Evolutionary conservation across 2,888 invertebrate genomes (phyloP).

Genomic region (Acrocyrtus sp.): DNA sequence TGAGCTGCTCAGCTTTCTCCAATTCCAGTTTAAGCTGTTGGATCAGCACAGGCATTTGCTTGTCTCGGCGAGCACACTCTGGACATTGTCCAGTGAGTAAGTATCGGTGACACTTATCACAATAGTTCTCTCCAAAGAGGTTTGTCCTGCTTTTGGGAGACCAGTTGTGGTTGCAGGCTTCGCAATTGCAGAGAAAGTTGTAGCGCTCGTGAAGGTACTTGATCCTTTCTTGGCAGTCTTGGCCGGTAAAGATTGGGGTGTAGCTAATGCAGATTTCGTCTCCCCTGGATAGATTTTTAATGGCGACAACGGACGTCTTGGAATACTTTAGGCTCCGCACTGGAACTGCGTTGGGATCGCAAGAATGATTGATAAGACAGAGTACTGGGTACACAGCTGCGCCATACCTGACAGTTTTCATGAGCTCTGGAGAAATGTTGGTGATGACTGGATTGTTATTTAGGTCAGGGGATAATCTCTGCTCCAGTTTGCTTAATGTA

Average conservation of each 20-base stretch:
- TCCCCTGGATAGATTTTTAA: constrained; percentile 48
- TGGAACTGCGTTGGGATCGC: constrained; percentile 59
- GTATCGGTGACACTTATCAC: constrained; percentile 47
- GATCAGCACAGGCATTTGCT: constrained; percentile 13
- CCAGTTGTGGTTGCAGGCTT: constrained; percentile 54
- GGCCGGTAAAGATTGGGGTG: constrained; percentile 54
- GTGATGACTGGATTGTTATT: constrained; percentile 12
- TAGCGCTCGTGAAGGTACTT: constrained; percentile 54
- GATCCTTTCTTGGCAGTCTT: constrained; percentile 39
- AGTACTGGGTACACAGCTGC: constrained; percentile 57
- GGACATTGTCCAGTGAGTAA: constrained; percentile 48
- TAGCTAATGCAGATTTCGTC: constrained; percentile 61
- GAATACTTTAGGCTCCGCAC: constrained; percentile 39
- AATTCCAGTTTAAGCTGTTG: constrained; percentile 20
- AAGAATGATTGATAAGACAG: constrained; percentile 60
- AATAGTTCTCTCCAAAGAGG: constrained; percentile 24
- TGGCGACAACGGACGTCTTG: constrained; percentile 54
- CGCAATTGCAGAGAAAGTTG: constrained; percentile 58
- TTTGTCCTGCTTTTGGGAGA: constrained; percentile 21
- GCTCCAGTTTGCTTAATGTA: constrained; percentile 55
- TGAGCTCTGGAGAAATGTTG: background rate
- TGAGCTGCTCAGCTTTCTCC: constrained; percentile 34
- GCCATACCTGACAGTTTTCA: constrained; percentile 50
- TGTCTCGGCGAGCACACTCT: constrained; percentile 9
- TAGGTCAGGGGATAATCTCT: background rate